phyloP scores from a whole-genome alignment of 2,113 vertebrate species.

The Actinemys pallida region DNA sequence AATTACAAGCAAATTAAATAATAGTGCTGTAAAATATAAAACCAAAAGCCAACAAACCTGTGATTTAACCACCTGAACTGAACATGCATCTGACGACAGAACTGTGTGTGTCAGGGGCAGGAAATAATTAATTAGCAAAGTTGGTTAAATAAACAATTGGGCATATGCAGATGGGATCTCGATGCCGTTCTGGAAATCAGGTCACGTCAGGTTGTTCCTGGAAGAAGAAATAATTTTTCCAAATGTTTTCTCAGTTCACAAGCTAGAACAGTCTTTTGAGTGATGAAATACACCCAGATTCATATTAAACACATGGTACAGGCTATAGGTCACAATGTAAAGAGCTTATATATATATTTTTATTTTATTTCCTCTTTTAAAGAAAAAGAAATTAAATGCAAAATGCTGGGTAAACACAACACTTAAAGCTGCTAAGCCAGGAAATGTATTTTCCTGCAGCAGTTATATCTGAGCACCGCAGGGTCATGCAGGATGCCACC shows the following conservation, averaged over 20 bases:
- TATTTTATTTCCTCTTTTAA: neutral
- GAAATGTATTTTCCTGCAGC: neutral
- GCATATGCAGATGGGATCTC: neutral
- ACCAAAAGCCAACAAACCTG: fast-evolving
- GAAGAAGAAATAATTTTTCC: neutral
- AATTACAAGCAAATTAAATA: neutral
- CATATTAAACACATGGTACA: neutral
- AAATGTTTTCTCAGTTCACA: neutral
- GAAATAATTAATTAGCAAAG: neutral
- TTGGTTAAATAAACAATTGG: fast-evolving
- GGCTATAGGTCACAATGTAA: fast-evolving
- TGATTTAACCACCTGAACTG: neutral
- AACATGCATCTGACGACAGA: neutral
- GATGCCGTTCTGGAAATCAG: neutral
- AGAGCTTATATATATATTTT: fast-evolving
- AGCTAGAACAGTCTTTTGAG: neutral
- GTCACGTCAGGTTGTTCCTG: neutral
- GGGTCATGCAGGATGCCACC: too few species aligned
- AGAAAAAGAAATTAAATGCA: neutral
- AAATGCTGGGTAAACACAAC: neutral
- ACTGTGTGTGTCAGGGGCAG: fast-evolving
- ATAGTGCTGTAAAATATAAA: neutral
- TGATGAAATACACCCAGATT: neutral
- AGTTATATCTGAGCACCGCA: neutral
- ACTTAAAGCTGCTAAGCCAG: neutral